A percentile compares a stretch with the other conserved stretches of the same genome.
Conservation (phyloP, 2,113 vertebrate species). For the Datnioides undecimradiatus region DNA sequence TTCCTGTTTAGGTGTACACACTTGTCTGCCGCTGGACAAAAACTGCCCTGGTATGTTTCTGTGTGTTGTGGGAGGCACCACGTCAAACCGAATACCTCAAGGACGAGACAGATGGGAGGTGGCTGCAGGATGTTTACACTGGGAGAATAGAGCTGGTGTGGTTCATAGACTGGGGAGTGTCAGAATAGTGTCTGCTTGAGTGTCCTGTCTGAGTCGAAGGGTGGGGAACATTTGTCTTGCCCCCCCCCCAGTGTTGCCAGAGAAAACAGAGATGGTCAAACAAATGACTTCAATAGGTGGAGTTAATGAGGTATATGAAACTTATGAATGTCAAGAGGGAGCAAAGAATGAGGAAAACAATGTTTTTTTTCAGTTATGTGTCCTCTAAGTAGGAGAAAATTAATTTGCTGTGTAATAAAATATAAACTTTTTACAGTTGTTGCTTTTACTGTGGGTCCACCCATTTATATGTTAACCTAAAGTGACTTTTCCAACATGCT, state of each 20-base stretch:
- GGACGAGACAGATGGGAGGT: slow-evolving; percentile 41
- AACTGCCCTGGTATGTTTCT: slow-evolving; percentile 19
- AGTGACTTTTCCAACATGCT: slow-evolving; percentile 1
- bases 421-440: slow-evolving; percentile 6
- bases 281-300: slow-evolving; percentile 58
- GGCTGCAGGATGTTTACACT: slow-evolving; percentile 60
- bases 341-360: not conserved
- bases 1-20: not conserved
- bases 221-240: slow-evolving; percentile 47
- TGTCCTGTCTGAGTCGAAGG: slow-evolving; percentile 31
- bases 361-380: not conserved
- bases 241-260: slow-evolving; percentile 14
- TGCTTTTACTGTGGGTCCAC: not conserved
- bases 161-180: slow-evolving; percentile 41
- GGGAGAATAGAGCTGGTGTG: slow-evolving; percentile 29
- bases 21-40: slow-evolving; percentile 26
- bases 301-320: slow-evolving; percentile 22
- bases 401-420: not conserved
- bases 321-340: slow-evolving; percentile 8
- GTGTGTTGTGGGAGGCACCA: slow-evolving; percentile 27
- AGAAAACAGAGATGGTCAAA: slow-evolving; percentile 49
- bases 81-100: slow-evolving; percentile 24
- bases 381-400: not conserved
- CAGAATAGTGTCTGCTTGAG: slow-evolving; percentile 25
- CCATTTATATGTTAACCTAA: not conserved